Evolutionary conservation across 2,113 vertebrate genomes (phyloP).

Genomic region (Rhinoderma darwinii): DNA sequence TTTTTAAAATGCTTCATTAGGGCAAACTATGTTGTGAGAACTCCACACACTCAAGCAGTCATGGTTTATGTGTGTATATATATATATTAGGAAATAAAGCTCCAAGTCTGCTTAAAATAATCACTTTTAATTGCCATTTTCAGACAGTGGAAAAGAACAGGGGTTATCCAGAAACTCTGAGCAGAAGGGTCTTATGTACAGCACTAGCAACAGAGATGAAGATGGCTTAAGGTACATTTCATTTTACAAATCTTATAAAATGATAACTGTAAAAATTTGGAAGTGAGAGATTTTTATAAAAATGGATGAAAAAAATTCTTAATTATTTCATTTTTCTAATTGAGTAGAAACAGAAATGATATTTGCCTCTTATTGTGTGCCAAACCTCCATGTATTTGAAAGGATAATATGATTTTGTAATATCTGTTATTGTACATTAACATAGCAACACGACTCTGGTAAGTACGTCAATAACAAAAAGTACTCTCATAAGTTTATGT

Average conservation of each 20-base stretch:
- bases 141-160: neutral
- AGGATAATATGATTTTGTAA: neutral
- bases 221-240: neutral
- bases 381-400: neutral
- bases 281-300: too few relatives aligned
- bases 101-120: neutral
- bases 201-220: neutral
- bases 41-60: neutral
- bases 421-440: too few relatives aligned
- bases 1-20: constrained; percentile 1
- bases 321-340: neutral
- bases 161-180: neutral
- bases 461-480: neutral
- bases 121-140: neutral
- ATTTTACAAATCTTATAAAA: neutral
- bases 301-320: neutral
- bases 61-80: too few relatives aligned
- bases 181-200: neutral
- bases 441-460: too few relatives aligned
- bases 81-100: neutral
- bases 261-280: neutral
- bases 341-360: neutral
- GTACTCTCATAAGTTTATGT: neutral
- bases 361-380: neutral
- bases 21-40: neutral